Conservation (phyloP, 2,888 invertebrate species). For the Coenonympha arcania region DNA sequence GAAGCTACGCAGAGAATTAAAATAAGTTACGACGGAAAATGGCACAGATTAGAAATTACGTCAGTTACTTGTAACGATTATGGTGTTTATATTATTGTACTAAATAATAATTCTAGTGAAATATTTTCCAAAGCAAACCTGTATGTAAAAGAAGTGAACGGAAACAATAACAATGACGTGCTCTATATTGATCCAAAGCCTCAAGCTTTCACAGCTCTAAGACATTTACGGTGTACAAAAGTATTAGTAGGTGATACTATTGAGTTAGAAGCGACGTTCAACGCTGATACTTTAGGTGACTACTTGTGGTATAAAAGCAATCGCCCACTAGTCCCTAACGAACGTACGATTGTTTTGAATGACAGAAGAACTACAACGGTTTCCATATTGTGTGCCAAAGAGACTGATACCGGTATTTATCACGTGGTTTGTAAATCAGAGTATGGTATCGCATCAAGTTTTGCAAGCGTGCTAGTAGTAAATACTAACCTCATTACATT, state of each 20-base stretch:
- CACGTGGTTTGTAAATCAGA: slow-evolving; percentile 31
- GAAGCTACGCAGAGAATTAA: slow-evolving; percentile 24
- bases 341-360: slow-evolving; percentile 25
- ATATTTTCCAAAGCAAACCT: slow-evolving; percentile 31
- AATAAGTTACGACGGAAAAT: slow-evolving; percentile 23
- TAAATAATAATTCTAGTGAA: slow-evolving; percentile 19
- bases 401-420: slow-evolving; percentile 36
- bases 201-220: slow-evolving; percentile 18
- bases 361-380: slow-evolving; percentile 23
- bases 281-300: slow-evolving; percentile 10
- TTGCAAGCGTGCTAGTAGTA: slow-evolving; percentile 31
- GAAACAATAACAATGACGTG: slow-evolving; percentile 18
- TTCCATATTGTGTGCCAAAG: slow-evolving; percentile 26
- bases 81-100: slow-evolving; percentile 33
- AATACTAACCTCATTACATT: slow-evolving; percentile 17
- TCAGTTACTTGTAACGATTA: slow-evolving; percentile 28
- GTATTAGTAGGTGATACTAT: slow-evolving; percentile 28
- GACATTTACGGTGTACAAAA: slow-evolving; percentile 28
- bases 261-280: slow-evolving; percentile 29
- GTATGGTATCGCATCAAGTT: slow-evolving; percentile 32
- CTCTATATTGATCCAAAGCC: slow-evolving; percentile 14
- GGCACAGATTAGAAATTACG: slow-evolving; percentile 31
- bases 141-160: slow-evolving; percentile 26
- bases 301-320: slow-evolving; percentile 36
- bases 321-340: slow-evolving; percentile 21